A percentile compares a stretch with the other conserved stretches of the same genome.
phyloP scores from a whole-genome alignment of 2,113 vertebrate species.

The Salvelinus alpinus region DNA sequence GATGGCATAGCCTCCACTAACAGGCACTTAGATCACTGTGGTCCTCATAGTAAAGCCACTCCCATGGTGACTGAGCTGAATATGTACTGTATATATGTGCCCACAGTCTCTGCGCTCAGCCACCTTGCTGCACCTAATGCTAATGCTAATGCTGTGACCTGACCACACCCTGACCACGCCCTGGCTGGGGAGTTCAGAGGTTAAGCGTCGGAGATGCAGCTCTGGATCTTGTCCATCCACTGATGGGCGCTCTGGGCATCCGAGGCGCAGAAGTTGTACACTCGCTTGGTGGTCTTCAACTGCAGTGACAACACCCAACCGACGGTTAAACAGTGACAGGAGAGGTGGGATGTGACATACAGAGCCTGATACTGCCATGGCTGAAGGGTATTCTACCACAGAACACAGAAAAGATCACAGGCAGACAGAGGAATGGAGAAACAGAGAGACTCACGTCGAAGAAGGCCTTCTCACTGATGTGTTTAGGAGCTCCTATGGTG shows the following conservation, averaged over 20 bases:
- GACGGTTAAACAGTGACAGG: not conserved
- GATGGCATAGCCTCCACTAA: constrained; percentile 37
- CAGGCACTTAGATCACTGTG: constrained; percentile 65
- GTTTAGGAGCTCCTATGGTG: constrained; percentile 92
- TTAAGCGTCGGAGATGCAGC: constrained; percentile 93
- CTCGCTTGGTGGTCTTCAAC: constrained; percentile 95
- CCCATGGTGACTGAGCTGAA: constrained; percentile 5
- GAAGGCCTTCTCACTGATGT: constrained; percentile 95
- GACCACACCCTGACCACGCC: not conserved
- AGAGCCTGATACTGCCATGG: too few relatives aligned
- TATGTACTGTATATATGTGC: not conserved
- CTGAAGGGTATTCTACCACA: too few relatives aligned
- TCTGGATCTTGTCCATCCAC: constrained; percentile 99
- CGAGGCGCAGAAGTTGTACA: constrained; percentile 97
- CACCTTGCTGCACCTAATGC: not conserved
- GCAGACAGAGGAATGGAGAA: not conserved
- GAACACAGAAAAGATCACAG: too few relatives aligned
- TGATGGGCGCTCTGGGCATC: constrained; percentile 90
- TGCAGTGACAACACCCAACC: constrained; percentile 55
- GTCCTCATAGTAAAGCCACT: constrained; percentile 32
- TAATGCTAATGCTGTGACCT: not conserved
- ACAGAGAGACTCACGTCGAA: constrained; percentile 87
- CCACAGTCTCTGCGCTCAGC: constrained; percentile 23
- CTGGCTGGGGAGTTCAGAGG: not conserved
- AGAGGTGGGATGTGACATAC: not conserved